Conservation (phyloP, 2,113 vertebrate genomes). For the Dromaius novaehollandiae region DNA sequence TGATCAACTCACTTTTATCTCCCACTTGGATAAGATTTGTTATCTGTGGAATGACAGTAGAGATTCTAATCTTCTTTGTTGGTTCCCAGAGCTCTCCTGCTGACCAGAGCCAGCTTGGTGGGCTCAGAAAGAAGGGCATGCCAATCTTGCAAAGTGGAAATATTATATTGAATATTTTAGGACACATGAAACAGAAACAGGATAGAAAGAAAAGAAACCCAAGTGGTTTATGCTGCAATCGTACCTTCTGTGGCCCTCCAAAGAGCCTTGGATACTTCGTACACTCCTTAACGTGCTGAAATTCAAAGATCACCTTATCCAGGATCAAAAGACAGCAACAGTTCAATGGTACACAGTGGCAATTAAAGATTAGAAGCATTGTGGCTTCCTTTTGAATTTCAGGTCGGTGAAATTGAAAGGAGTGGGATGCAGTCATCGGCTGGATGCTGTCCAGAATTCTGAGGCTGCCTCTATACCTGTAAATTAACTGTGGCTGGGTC, state of each 20-base stretch:
- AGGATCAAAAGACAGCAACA: not conserved
- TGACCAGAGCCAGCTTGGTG: not conserved
- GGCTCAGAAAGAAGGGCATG: not conserved
- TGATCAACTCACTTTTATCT: not conserved
- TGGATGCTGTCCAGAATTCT: slow-evolving; percentile 47
- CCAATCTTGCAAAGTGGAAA: not conserved
- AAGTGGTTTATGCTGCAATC: not conserved
- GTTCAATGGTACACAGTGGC: not conserved
- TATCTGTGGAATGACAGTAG: not conserved
- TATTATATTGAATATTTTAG: not conserved
- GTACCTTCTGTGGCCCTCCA: not conserved
- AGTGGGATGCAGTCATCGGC: not conserved
- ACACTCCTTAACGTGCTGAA: not conserved
- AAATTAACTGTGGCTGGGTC: slow-evolving; percentile 65
- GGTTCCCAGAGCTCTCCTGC: not conserved
- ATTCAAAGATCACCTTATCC: not conserved
- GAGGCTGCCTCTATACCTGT: slow-evolving; percentile 57
- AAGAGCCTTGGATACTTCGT: not conserved
- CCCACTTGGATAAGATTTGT: not conserved
- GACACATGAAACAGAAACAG: not conserved
- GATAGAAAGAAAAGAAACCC: not conserved
- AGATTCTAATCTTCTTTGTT: not conserved
- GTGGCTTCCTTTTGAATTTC: slow-evolving; percentile 56
- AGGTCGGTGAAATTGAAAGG: slow-evolving; percentile 24
- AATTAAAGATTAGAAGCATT: slow-evolving; percentile 45